Conservation (phyloP, 2,888 invertebrate genomes). For the Noctua comes region DNA sequence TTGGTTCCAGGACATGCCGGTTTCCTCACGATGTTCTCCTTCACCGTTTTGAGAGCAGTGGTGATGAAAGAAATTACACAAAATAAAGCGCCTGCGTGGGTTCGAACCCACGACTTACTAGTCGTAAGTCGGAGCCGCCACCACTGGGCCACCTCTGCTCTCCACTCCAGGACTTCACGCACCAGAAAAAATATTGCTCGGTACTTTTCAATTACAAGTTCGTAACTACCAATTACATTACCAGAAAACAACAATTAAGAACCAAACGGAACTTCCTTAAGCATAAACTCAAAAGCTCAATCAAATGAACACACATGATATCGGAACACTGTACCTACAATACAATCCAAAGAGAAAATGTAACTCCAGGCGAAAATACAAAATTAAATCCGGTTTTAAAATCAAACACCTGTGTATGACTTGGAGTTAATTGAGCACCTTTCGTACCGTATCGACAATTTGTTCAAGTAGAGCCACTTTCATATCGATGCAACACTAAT, state of each 20-base stretch:
- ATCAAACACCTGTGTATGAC: constrained; percentile 69
- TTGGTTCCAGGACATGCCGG: too few species aligned
- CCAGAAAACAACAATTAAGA: neutral
- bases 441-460: constrained; percentile 57
- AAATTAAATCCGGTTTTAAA: constrained; percentile 52
- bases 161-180: neutral
- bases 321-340: neutral
- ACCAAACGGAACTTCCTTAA: neutral
- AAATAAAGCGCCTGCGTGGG: too few species aligned
- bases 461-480: constrained; percentile 62
- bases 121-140: too few species aligned
- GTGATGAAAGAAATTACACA: too few species aligned
- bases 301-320: constrained; percentile 18
- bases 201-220: neutral
- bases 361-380: constrained; percentile 36
- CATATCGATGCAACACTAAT: constrained; percentile 57
- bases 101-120: too few species aligned
- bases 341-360: constrained; percentile 19
- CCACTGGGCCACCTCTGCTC: too few species aligned
- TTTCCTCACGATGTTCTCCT: too few species aligned
- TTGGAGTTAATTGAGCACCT: constrained; percentile 70
- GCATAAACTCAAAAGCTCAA: neutral
- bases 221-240: neutral
- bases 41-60: too few species aligned
- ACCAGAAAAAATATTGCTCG: neutral